Evolutionary conservation across 1,140 invertebrate species (phyloP).

Genomic region (Ceratina australensis): DNA sequence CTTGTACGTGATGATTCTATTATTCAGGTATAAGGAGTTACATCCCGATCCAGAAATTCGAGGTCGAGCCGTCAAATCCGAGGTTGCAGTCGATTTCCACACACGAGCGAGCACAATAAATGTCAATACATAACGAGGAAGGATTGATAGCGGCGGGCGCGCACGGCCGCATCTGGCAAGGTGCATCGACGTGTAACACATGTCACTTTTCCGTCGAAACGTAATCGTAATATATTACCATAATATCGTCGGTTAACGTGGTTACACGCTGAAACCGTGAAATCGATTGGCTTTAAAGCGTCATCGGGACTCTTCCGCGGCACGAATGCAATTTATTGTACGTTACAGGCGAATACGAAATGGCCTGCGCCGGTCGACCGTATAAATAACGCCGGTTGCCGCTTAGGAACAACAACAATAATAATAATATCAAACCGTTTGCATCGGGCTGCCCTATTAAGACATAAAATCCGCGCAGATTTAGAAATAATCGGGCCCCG

Average conservation of each 20-base stretch:
- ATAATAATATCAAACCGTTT: not conserved
- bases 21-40: not conserved
- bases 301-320: not conserved
- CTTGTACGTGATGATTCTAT: no score
- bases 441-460: constrained; percentile 14
- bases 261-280: constrained; percentile 33
- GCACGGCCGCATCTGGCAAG: not conserved
- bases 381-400: not conserved
- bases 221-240: constrained; percentile 1
- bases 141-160: constrained; percentile 28
- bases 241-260: constrained; percentile 5
- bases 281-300: constrained; percentile 19
- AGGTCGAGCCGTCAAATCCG: constrained; percentile 35
- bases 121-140: constrained; percentile 29
- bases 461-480: constrained; percentile 10
- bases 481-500: constrained; percentile 9
- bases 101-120: constrained; percentile 37
- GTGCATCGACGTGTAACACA: constrained; percentile 2
- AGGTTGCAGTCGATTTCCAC: constrained; percentile 48
- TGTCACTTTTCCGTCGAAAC: constrained; percentile 26
- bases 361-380: no score
- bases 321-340: no score
- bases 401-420: not conserved
- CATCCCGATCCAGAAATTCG: constrained; percentile 40
- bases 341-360: no score